Base-by-base conservation (phyloP, 2,113 vertebrate species). In the Eleginops maclovinus region DNA sequence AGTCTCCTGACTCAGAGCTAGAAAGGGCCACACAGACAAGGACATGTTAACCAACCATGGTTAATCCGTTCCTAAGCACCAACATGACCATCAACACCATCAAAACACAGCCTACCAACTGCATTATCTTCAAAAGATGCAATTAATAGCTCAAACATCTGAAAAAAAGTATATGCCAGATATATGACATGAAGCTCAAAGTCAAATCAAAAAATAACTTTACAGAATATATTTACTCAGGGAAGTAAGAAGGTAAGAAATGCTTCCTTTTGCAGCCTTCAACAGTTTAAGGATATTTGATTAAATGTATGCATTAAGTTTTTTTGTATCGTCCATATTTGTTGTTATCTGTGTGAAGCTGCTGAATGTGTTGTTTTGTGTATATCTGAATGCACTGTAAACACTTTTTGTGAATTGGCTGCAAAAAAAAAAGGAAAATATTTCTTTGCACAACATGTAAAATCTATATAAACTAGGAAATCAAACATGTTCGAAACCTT, bases 1-100 rank as follows among this genome's bases (percentile, higher is more conserved):
- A 49, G 14, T n/a, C 12, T 51, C 44, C 75, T 60, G 65, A 51
- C 22, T 76, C 16, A 6, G 43, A 59, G 49, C 86, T 84, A 66
- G 36, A 83, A 68, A 77, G 22, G 26, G 31, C 67, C 63, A 93
- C 55, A 87, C 5, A 87, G 21, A 88, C 11, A 78, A 62, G 36
- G 1, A 44, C 67, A 69, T 72, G 50, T 67, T 40, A 61, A 79
- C n/a, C 55, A 55, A 43, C 55, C 14, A 21, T 17, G 16, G 22
- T 73, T 10, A 5, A 74, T 36, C 3, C 6, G 15, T 15, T 54
- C 64, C 13, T 68, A 19, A 59, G n/a, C 40, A 76, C 54, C 54
- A 41, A 10, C 26, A 53, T 28, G 22, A 72, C 4, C 26, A 59
- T 80, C 11, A 46, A 66, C 43, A 56, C 9, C 26, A 54, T 28